These are phyloP conservation scores for Gonioctena quinquepunctata DNA, from an alignment of 1,140 invertebrate species.

Conservation along the genomic window DNA sequence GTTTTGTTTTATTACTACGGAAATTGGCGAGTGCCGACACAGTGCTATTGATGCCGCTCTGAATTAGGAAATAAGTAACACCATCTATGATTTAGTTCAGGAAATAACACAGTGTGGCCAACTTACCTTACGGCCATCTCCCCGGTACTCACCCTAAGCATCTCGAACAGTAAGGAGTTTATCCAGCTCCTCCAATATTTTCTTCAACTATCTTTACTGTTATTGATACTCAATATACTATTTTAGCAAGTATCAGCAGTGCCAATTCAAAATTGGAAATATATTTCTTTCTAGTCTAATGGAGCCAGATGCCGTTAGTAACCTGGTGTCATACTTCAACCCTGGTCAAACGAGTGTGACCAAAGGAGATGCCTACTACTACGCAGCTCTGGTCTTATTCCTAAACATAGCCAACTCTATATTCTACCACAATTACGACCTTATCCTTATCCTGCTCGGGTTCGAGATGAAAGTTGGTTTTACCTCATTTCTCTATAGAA, in stretches of 20 bases:
- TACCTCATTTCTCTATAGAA: slow-evolving; percentile 80
- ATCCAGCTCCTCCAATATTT: not conserved
- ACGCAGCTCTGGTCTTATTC: slow-evolving; percentile 21
- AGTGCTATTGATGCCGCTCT: too few relatives aligned
- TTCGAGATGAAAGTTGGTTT: slow-evolving; percentile 80
- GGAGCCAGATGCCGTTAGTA: slow-evolving; percentile 33
- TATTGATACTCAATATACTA: too few relatives aligned
- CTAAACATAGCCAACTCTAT: slow-evolving; percentile 28
- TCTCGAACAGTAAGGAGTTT: too few relatives aligned
- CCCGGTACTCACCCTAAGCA: too few relatives aligned
- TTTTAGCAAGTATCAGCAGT: too few relatives aligned
- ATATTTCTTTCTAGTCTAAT: slow-evolving; percentile 31
- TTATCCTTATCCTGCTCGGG: slow-evolving; percentile 71
- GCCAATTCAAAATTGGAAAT: not conserved
- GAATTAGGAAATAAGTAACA: too few relatives aligned
- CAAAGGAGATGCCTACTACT: slow-evolving; percentile 26
- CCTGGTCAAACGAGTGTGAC: slow-evolving; percentile 25
- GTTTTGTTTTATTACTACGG: too few relatives aligned
- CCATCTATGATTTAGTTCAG: too few relatives aligned
- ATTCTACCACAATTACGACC: slow-evolving; percentile 73
- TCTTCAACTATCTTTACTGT: not conserved
- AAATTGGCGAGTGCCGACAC: too few relatives aligned
- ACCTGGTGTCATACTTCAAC: slow-evolving; percentile 43
- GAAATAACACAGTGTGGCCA: too few relatives aligned
- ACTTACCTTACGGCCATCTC: too few relatives aligned